A percentile compares a stretch with the other conserved stretches of the same genome.
phyloP scores from a whole-genome alignment of 2,113 vertebrate species.

The Calyptommatus sinebrachiatus region DNA sequence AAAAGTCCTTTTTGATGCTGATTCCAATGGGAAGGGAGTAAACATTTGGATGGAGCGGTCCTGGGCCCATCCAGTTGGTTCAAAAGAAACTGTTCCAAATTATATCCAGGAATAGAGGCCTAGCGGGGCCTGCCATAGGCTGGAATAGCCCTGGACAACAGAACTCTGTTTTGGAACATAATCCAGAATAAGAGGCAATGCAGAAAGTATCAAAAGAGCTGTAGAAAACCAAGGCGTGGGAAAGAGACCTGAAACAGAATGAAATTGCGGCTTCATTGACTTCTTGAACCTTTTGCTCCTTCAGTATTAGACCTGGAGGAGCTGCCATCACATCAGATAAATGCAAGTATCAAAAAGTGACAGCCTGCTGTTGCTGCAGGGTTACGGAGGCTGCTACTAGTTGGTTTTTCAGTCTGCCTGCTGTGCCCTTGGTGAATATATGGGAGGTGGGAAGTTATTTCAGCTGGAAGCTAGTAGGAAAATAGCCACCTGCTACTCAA shows the following conservation, averaged over 20 bases:
- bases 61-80: too few relatives aligned
- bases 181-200: too few relatives aligned
- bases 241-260: neutral
- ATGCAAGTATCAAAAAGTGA: conserved; percentile 23
- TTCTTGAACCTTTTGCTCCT: conserved; percentile 1
- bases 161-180: too few relatives aligned
- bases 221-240: neutral
- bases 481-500: neutral
- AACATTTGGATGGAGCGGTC: too few relatives aligned
- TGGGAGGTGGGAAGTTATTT: neutral
- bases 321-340: conserved; percentile 23
- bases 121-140: too few relatives aligned
- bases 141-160: too few relatives aligned
- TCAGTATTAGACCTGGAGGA: conserved; percentile 20
- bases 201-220: neutral
- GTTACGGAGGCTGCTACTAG: conserved; percentile 24
- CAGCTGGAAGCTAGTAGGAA: conserved; percentile 19
- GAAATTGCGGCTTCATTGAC: neutral
- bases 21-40: too few relatives aligned
- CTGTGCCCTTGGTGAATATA: conserved; percentile 25
- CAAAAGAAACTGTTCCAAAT: too few relatives aligned
- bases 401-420: neutral
- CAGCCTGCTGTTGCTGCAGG: conserved; percentile 31
- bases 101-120: too few relatives aligned
- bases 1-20: too few relatives aligned